Evolutionary conservation across 2,888 invertebrate genomes (phyloP), one percentile per base, ranked within the genome.

Genomic region (Villa cingulata): DNA sequence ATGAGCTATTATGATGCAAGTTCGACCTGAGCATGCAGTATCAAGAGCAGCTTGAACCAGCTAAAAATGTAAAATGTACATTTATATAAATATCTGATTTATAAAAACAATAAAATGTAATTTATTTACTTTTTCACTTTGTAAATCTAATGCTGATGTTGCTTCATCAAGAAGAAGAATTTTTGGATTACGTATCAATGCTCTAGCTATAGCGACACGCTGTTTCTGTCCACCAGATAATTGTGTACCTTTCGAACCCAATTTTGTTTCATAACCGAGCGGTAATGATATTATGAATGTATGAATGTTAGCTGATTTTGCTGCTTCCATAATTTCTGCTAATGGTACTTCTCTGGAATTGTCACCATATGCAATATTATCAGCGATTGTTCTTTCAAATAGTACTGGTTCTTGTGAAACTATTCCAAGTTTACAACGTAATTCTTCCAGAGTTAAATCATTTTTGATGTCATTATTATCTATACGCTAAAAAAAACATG

Each of bases 291-390:
- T 63, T 45, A 91, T 81, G 59, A 90, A 91, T 56, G 77, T 80
- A 61, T 91, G 90, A 55, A 90, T 88, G 61, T 90, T 91, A 1
- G 91, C 88, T 62, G 81, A 79, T 60, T 80, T 81, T 0, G 88
- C 86, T 0, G 84, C 83, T 41, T 77, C 74, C 4, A 88, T 80
- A 32, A 91, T 76, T 60, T 89, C 86, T 29, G 78, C 75, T 70
- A 77, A 76, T 2, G 71, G 59, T 2, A 83, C 77, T 3, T 62
- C 64, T 7, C 81, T 70, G 0, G 70, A 65, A 60, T 85, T 88
- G 62, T 87, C 86, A 1, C 94, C 94, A 59, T 94, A 94, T 0
- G 86, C 83, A 53, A 95, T 92, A 63, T 95, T 95, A 57, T 92
- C 87, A 1, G 76, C 80, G 50, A 95, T 88, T 16, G 86, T 86